Percentiles rank a stretch among this genome's conserved stretches.
These are phyloP conservation scores for Nebria salina DNA, from an alignment of 2,888 invertebrate genomes.

Conservation along the genomic window DNA sequence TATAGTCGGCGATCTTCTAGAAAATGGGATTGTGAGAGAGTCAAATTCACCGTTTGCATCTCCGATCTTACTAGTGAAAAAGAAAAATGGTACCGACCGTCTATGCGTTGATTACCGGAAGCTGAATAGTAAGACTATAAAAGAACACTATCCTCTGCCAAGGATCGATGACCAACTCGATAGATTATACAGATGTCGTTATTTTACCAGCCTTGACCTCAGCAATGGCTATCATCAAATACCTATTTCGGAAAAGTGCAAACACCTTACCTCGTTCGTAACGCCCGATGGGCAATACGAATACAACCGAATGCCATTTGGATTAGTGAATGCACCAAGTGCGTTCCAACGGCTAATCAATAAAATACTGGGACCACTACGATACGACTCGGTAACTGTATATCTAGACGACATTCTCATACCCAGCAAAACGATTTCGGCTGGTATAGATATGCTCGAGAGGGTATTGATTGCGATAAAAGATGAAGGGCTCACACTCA, in stretches of 20 bases:
- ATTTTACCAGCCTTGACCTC: slow-evolving; percentile 52
- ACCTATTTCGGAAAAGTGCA: slow-evolving; percentile 49
- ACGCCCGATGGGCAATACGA: slow-evolving; percentile 51
- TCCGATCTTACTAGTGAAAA: slow-evolving; percentile 47
- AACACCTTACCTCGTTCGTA: slow-evolving; percentile 52
- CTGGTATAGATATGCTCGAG: neutral
- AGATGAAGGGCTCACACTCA: slow-evolving; percentile 8
- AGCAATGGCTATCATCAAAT: slow-evolving; percentile 53
- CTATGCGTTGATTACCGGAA: slow-evolving; percentile 50
- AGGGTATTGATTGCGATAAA: neutral
- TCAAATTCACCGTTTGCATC: slow-evolving; percentile 49
- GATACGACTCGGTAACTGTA: neutral
- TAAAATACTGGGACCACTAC: slow-evolving; percentile 33
- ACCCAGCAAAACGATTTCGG: neutral
- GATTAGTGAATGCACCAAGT: slow-evolving; percentile 39
- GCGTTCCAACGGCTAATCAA: slow-evolving; percentile 46
- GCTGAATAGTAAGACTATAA: slow-evolving; percentile 52
- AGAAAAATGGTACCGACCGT: slow-evolving; percentile 48
- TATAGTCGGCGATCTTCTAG: slow-evolving; percentile 47
- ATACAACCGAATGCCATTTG: slow-evolving; percentile 46
- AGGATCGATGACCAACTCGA: slow-evolving; percentile 52
- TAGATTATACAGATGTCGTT: slow-evolving; percentile 48
- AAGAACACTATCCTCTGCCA: slow-evolving; percentile 53
- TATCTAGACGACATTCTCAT: slow-evolving; percentile 24
- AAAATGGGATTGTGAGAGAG: slow-evolving; percentile 46